Conservation (phyloP, 2,113 vertebrate species). For the Phoenicopterus ruber region DNA sequence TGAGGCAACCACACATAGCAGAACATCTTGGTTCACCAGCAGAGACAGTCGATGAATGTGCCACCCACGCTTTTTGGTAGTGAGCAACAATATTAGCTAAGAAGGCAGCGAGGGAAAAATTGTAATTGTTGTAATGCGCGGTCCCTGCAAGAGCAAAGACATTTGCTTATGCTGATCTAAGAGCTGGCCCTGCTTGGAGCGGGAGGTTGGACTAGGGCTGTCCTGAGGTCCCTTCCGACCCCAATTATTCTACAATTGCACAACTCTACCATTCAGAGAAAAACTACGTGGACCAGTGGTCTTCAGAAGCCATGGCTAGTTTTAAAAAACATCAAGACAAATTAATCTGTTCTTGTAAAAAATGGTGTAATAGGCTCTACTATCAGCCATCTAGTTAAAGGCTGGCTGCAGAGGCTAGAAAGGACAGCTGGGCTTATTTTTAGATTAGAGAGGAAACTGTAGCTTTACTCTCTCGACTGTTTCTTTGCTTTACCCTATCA, state of each 20-base stretch:
- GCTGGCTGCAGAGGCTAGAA: neutral
- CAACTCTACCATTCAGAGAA: neutral
- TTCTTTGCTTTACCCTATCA: neutral
- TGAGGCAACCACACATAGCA: neutral
- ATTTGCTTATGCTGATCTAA: neutral
- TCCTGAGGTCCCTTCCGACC: neutral
- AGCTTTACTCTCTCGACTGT: neutral
- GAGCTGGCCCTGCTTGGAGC: neutral
- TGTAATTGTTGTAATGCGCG: neutral
- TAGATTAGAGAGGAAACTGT: neutral
- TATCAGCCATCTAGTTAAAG: neutral
- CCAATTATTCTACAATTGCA: neutral
- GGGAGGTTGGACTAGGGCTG: neutral
- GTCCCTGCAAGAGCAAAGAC: neutral
- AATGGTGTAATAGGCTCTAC: neutral
- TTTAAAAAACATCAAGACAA: neutral
- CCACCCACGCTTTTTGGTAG: rapidly evolving
- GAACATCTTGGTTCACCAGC: neutral
- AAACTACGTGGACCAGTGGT: neutral
- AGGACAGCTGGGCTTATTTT: neutral
- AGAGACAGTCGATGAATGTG: neutral
- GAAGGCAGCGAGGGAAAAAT: neutral
- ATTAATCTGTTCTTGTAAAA: neutral
- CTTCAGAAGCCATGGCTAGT: neutral
- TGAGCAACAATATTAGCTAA: neutral